These are phyloP conservation scores for Urocyon cinereoargenteus DNA, from an alignment of 2,797 vertebrate species.

Conservation along the genomic window DNA sequence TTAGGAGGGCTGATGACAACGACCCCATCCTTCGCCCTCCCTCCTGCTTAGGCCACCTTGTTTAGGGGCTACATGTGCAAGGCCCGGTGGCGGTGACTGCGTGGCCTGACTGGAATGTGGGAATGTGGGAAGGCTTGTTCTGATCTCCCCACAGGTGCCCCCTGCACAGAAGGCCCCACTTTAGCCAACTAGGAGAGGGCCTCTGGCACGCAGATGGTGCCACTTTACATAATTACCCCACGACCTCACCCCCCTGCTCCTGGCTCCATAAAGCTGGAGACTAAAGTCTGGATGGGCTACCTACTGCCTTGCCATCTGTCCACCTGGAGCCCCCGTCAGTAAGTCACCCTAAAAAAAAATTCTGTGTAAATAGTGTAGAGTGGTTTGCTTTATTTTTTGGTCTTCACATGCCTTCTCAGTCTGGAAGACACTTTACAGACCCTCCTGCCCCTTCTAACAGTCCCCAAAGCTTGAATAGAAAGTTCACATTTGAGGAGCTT, in stretches of 20 bases:
- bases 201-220: neutral
- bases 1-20: neutral
- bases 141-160: neutral
- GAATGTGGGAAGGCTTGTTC: neutral
- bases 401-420: neutral
- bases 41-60: neutral
- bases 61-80: no score
- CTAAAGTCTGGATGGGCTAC: neutral
- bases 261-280: neutral
- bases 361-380: neutral
- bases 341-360: neutral
- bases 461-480: neutral
- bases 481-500: neutral
- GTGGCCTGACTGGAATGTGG: neutral
- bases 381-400: neutral
- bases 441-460: neutral
- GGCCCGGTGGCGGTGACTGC: neutral
- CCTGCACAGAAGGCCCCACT: neutral
- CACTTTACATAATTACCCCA: neutral
- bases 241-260: neutral
- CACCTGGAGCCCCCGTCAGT: accelerated
- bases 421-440: neutral
- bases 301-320: neutral
- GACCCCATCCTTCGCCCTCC: neutral
- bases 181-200: neutral